Evolutionary conservation across 2,888 invertebrate genomes (phyloP).

Genomic region (Zhuqinia jingwanae): DNA sequence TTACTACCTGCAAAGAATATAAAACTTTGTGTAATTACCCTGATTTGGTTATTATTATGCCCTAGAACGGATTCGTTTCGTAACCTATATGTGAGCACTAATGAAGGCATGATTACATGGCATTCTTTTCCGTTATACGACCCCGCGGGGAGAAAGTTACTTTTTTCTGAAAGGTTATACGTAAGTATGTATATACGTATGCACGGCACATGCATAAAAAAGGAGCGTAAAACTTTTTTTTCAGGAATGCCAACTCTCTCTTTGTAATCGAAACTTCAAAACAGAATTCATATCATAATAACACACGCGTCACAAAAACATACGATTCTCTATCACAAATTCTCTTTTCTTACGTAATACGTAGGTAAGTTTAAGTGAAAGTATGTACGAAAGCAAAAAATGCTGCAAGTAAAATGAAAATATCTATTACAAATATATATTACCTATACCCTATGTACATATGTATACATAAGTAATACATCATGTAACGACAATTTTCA

Average conservation of each 20-base stretch:
- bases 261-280: not conserved
- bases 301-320: too few relatives aligned
- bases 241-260: not conserved
- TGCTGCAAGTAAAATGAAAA: too few relatives aligned
- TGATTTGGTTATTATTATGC: not conserved
- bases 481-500: too few relatives aligned
- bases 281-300: not conserved
- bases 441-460: too few relatives aligned
- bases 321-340: too few relatives aligned
- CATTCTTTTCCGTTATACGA: not conserved
- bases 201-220: not conserved
- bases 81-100: not conserved
- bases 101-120: not conserved
- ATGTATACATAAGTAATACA: too few relatives aligned
- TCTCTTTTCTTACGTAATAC: too few relatives aligned
- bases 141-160: not conserved
- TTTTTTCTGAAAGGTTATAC: not conserved
- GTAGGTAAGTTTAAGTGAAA: too few relatives aligned
- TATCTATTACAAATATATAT: too few relatives aligned
- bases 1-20: too few relatives aligned
- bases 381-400: too few relatives aligned
- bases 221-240: not conserved
- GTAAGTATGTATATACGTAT: not conserved
- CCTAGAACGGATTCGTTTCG: not conserved
- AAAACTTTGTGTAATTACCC: constrained; percentile 3